These are phyloP conservation scores for Apis laboriosa DNA, from an alignment of 1,140 invertebrate species.

Conservation along the genomic window DNA sequence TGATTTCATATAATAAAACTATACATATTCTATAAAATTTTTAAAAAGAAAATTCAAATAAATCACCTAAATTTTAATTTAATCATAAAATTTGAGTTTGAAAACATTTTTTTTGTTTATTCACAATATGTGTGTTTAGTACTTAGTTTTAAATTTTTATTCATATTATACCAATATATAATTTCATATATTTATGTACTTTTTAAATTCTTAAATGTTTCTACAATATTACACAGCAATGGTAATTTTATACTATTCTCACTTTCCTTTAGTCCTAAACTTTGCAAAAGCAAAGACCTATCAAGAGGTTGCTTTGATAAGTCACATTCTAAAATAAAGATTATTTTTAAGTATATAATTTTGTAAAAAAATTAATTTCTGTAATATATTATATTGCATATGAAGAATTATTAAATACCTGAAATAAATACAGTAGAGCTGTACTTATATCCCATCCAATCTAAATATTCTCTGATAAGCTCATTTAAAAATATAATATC, in stretches of 20 bases:
- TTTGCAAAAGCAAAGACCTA: constrained; percentile 71
- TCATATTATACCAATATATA: neutral
- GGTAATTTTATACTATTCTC: constrained; percentile 74
- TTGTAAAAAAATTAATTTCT: constrained; percentile 1
- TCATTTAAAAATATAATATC: constrained; percentile 78
- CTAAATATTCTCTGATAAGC: constrained; percentile 79
- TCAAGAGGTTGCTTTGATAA: constrained; percentile 75
- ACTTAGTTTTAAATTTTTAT: neutral
- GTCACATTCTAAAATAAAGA: constrained; percentile 74
- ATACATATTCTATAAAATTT: neutral
- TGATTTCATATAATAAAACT: neutral
- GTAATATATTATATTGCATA: neutral
- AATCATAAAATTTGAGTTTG: neutral
- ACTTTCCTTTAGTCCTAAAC: constrained; percentile 73
- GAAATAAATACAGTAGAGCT: constrained; percentile 74
- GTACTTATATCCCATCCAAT: constrained; percentile 81
- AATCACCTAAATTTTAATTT: constrained; percentile 1
- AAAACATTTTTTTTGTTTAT: neutral
- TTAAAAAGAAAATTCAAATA: constrained; percentile 15
- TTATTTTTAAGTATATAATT: neutral
- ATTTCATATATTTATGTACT: constrained; percentile 51
- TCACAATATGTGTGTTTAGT: neutral
- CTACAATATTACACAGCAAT: constrained; percentile 73
- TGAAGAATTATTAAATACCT: constrained; percentile 65
- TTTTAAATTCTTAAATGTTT: constrained; percentile 74